phyloP scores from a whole-genome alignment of 35 echinoderm and acorn worm species.

The Apostichopus japonicus region DNA sequence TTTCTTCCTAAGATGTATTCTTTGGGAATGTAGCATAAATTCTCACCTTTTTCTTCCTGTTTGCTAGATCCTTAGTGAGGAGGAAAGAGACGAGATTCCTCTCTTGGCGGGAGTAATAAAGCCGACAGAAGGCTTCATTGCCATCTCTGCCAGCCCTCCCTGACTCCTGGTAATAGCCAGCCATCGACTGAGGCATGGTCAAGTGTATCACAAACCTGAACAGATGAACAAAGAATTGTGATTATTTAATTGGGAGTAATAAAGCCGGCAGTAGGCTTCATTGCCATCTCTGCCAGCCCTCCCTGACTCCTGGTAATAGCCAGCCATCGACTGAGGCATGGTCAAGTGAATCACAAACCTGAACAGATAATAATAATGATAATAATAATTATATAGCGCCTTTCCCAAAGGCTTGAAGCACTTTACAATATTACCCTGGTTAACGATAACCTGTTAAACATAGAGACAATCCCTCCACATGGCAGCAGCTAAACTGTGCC shows the following conservation, averaged over 20 bases:
- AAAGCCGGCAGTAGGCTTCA: conserved; percentile 81
- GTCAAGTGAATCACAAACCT: conserved; percentile 93
- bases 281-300: conserved; percentile 93
- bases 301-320: conserved; percentile 90
- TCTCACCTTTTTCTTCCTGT: conserved; percentile 53
- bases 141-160: conserved; percentile 94
- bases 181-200: conserved; percentile 94
- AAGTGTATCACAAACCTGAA: conserved; percentile 93
- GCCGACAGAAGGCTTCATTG: conserved; percentile 76
- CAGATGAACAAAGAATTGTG: too few relatives aligned
- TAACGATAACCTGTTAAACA: too few relatives aligned
- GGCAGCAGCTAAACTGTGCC: too few relatives aligned
- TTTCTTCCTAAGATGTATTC: not conserved
- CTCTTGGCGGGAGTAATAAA: conserved; percentile 92
- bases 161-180: conserved; percentile 92
- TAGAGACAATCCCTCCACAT: too few relatives aligned
- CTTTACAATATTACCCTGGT: too few relatives aligned
- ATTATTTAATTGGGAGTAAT: conserved; percentile 65
- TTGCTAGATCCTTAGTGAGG: conserved; percentile 80
- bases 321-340: conserved; percentile 96
- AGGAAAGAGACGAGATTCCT: conserved; percentile 86
- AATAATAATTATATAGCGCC: too few relatives aligned
- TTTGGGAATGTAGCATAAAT: not conserved
- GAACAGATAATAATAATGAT: too few relatives aligned
- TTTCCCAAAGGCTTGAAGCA: too few relatives aligned